These are phyloP conservation scores for Myotis pilosus DNA, from an alignment of 2,797 vertebrate species.

Conservation along the genomic window DNA sequence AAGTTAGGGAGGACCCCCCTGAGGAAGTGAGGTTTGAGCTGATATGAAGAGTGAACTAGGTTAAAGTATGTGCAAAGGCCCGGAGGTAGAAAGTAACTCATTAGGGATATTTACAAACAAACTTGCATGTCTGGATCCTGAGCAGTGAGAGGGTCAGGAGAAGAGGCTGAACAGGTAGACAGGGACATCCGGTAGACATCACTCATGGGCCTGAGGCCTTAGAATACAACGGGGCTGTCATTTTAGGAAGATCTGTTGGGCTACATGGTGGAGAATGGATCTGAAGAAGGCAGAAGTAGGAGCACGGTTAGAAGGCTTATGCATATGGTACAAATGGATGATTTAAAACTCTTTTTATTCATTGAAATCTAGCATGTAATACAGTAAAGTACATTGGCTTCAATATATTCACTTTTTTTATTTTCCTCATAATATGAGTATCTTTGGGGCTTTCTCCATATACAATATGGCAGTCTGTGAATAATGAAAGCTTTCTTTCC, in stretches of 20 bases:
- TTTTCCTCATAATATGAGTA: conserved; percentile 12
- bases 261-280: background rate
- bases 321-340: background rate
- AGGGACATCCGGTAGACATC: background rate
- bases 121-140: background rate
- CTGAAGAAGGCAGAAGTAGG: background rate
- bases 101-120: background rate
- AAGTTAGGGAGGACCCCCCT: background rate
- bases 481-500: background rate
- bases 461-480: background rate
- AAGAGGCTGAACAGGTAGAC: background rate
- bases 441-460: background rate
- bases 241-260: background rate
- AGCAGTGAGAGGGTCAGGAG: background rate
- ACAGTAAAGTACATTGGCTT: background rate
- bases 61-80: background rate
- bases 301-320: background rate
- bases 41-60: background rate
- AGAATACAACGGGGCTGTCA: background rate
- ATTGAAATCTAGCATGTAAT: background rate
- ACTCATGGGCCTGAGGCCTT: background rate
- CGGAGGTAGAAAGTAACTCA: background rate
- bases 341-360: background rate
- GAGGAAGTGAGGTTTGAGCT: background rate
- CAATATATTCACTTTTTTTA: background rate